Evolutionary conservation across 2,797 vertebrate genomes (phyloP).

Genomic region (Protonibea diacanthus): DNA sequence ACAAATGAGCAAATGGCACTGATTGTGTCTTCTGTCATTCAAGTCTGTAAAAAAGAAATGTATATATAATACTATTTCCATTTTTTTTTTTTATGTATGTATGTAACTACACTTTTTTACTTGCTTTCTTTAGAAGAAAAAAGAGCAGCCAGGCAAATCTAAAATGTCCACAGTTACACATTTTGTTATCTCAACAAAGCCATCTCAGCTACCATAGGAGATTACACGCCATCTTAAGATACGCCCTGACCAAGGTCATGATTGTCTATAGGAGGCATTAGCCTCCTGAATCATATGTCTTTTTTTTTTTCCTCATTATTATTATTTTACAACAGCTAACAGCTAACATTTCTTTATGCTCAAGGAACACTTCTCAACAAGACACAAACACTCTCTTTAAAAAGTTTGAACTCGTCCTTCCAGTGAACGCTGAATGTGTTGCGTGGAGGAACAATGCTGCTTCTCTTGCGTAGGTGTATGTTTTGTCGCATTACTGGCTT

Average conservation of each 20-base stretch:
- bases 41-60: not conserved
- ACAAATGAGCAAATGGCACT: not conserved
- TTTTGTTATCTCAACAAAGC: too few species aligned
- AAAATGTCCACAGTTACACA: not conserved
- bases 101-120: not conserved
- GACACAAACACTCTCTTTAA: not conserved
- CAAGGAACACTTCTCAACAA: constrained; percentile 1
- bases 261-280: not conserved
- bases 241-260: not conserved
- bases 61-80: not conserved
- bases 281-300: too few species aligned
- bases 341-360: constrained; percentile 2
- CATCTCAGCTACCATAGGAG: not conserved
- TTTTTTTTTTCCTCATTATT: too few species aligned
- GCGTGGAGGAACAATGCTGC: constrained; percentile 21
- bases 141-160: not conserved
- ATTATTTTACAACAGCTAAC: not conserved
- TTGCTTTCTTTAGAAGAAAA: too few species aligned
- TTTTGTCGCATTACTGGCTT: constrained; percentile 34
- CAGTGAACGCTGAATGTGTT: not conserved
- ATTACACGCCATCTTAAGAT: not conserved
- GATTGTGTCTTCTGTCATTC: not conserved
- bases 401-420: constrained; percentile 26
- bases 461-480: not conserved
- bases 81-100: not conserved